Evolutionary conservation across 2,888 invertebrate species (phyloP), one percentile per base, ranked within the genome.

Genomic region (Frankliniella intonsa): DNA sequence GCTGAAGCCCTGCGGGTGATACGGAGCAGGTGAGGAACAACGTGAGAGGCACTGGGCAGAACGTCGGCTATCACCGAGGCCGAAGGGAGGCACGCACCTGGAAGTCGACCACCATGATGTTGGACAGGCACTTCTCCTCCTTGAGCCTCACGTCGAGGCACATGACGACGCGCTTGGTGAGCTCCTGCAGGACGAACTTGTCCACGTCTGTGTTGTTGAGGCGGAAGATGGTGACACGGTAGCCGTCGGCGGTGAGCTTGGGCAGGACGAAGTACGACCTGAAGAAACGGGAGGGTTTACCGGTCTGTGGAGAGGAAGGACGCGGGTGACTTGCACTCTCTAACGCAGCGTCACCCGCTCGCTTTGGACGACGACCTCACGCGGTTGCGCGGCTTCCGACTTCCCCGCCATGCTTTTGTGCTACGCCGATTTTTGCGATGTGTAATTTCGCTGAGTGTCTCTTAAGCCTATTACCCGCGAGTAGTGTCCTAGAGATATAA

Each of bases 221-320:
- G 55, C 87, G 85, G 0, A 88, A 80, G 80, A 88, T 83, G 27
- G 86, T 87, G 14, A 88, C 87, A 49, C 88, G 86, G 82, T 88
- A 86, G 17, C 88, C 88, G 55, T 87, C 87, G 12, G 86, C 85
- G 0, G 88, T 88, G 55, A 88, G 83, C 5, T 86, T 87, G 69
- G 88, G 88, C 50, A 88, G 80, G 3, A 87, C 84, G 81, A 88
- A 87, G 82, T 87, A 88, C 81, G 88, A 84, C 81, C 88, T 88
- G 83, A n/a, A 7, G 38, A 38, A 5, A 38, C 3, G 38, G 5
- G 38, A 38, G 38, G 38, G 38, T 38, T 38, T 38, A 38, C 38
- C 38, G 38, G 5, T 38, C 38, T 38, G 38, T 38, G 3, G 38
- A 38, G 38, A 38, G 38, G 38, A 38, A 5, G 38, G 38, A 38